Base-by-base conservation (phyloP, 2,888 invertebrate genomes). In the Agriopis marginaria region DNA sequence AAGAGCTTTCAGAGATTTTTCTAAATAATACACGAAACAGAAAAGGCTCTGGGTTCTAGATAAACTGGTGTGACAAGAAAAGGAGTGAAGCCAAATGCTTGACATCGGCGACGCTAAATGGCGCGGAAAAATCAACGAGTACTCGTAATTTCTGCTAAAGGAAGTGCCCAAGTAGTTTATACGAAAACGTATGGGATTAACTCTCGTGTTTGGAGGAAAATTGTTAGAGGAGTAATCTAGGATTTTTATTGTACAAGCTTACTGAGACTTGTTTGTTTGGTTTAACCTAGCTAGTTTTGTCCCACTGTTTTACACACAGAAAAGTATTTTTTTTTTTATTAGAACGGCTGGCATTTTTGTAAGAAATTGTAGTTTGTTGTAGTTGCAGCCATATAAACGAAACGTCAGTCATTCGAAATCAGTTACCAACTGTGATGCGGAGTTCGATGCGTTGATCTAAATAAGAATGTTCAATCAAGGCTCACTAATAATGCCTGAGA, bases 101-200 rank as follows among this genome's bases (percentile, higher is more conserved):
- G 71, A 72, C 74, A 72, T 64, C 62, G 71, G 69, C 70, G 62
- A 59, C 66, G 69, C 61, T 75, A 71, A 75, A 75, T 74, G 73
- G 71, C 23, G 66, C 71, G 73, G 74, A 75, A 74, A 76, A 73
- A 73, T 74, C 75, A 73, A 73, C 73, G 70, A 72, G 63, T 39
- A 42, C 63, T 63, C 66, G 70, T 70, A 70, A 70, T 66, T 70
- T 70, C 14, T 63, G 59, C 63, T 59, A 70, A 66, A 68, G 65
- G 64, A 71, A 72, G 68, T 64, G 63, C 56, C 60, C 50, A 50
- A 63, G 68, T 68, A 70, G 70, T 70, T 72, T 72, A 61, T 66
- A 63, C 40, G 56, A 32, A 66, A 72, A 67, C 64, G 56, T 67
- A 64, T 61, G 67, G 67, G 64, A 70, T 70, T 70, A 66, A 61